These are phyloP conservation scores for Spodoptera picta DNA, from an alignment of 2,888 invertebrate genomes.

Conservation along the genomic window DNA sequence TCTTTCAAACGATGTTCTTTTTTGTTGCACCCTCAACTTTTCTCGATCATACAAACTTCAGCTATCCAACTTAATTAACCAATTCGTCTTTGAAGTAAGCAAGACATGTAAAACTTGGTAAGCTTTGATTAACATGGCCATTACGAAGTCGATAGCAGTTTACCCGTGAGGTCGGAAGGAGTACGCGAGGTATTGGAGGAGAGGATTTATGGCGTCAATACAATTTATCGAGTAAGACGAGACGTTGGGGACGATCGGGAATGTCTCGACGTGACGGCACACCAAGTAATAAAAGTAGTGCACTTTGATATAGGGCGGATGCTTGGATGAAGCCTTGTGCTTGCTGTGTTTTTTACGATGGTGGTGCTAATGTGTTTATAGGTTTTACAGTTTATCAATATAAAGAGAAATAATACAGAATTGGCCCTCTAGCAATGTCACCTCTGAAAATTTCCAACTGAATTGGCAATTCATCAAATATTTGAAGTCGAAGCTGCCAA, in stretches of 20 bases:
- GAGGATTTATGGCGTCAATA: constrained; percentile 56
- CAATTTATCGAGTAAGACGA: constrained; percentile 62
- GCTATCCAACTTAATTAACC: constrained; percentile 30
- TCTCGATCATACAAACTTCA: constrained; percentile 15
- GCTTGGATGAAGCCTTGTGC: constrained; percentile 9
- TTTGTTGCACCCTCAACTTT: constrained; percentile 9
- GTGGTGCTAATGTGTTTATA: too few species aligned
- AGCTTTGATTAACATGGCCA: constrained; percentile 45
- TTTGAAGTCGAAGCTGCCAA: background rate
- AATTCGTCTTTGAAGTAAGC: constrained; percentile 28
- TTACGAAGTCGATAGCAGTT: constrained; percentile 29
- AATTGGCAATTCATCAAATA: too few species aligned
- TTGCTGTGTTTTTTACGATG: too few species aligned
- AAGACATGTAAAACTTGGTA: constrained; percentile 39
- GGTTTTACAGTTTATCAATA: too few species aligned
- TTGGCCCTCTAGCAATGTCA: too few species aligned
- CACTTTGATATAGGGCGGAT: constrained; percentile 26
- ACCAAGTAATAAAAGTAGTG: constrained; percentile 48
- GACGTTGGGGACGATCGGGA: constrained; percentile 58
- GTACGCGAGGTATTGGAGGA: constrained; percentile 39
- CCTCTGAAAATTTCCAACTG: too few species aligned
- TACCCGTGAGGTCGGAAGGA: constrained; percentile 29
- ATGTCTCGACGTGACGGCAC: constrained; percentile 66
- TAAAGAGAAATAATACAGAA: too few species aligned
- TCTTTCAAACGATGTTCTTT: too few species aligned